A percentile compares a stretch with the other conserved stretches of the same genome.
These are phyloP conservation scores for Nothobranchius kuhntae DNA, from an alignment of 2,113 vertebrate genomes.

Conservation along the genomic window DNA sequence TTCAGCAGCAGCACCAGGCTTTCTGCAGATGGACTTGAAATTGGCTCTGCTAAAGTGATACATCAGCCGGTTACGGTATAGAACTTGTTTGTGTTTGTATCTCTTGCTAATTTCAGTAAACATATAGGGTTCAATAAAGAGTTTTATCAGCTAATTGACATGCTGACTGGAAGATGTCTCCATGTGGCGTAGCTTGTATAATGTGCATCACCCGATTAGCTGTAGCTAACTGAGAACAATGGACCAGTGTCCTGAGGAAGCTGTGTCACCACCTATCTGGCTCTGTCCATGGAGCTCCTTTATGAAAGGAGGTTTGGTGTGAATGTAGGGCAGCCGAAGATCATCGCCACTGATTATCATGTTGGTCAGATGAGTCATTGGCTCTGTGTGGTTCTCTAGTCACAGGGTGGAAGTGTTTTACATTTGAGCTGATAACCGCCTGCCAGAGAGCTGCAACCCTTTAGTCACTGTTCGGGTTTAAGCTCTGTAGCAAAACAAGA, in stretches of 20 bases:
- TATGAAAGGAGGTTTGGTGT: slow-evolving; percentile 41
- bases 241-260: slow-evolving; percentile 44
- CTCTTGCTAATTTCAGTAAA: too few species aligned
- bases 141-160: neutral
- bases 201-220: slow-evolving; percentile 44
- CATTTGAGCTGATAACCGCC: neutral
- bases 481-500: neutral
- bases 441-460: neutral
- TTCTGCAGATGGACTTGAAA: too few species aligned
- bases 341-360: slow-evolving; percentile 38
- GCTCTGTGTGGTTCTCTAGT: neutral
- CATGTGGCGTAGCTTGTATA: slow-evolving; percentile 21
- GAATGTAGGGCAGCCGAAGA: slow-evolving; percentile 54
- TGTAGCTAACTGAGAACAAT: slow-evolving; percentile 35
- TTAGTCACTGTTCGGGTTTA: slow-evolving; percentile 1
- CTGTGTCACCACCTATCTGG: slow-evolving; percentile 30
- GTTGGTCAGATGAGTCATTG: neutral
- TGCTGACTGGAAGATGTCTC: slow-evolving; percentile 5
- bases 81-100: too few species aligned
- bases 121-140: neutral
- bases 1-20: too few species aligned
- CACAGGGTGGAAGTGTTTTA: slow-evolving; percentile 1
- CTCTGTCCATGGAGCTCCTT: slow-evolving; percentile 35
- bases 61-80: too few species aligned
- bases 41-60: too few species aligned